Evolutionary conservation across 2,113 vertebrate genomes (phyloP).

Genomic region (Xiphophorus maculatus): DNA sequence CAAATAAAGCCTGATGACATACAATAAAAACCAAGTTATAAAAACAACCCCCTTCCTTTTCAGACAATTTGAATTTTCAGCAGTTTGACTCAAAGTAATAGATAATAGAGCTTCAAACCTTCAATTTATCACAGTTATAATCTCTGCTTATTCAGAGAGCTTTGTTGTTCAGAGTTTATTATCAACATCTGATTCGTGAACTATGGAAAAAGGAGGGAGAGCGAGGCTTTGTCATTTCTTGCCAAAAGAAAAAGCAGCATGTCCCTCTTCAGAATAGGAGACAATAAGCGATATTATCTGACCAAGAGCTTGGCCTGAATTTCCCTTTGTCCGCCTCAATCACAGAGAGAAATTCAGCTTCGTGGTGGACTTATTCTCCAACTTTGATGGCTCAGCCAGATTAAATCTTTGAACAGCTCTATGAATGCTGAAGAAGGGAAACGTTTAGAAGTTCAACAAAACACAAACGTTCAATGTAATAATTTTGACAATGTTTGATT

Average conservation of each 20-base stretch:
- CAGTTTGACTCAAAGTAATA: not conserved
- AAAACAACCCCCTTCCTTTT: not conserved
- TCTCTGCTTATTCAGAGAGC: slow-evolving; percentile 3
- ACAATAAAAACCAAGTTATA: not conserved
- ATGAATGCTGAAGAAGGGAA: slow-evolving; percentile 42
- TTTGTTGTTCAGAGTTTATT: slow-evolving; percentile 38
- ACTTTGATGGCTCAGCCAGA: slow-evolving; percentile 53
- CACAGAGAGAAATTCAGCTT: slow-evolving; percentile 32
- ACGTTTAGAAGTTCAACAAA: slow-evolving; percentile 3
- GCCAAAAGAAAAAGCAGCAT: slow-evolving; percentile 17
- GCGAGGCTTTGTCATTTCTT: slow-evolving; percentile 27
- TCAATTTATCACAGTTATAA: not conserved
- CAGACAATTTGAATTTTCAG: not conserved
- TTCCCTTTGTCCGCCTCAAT: slow-evolving; percentile 32
- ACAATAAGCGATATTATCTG: slow-evolving; percentile 57
- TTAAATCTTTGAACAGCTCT: slow-evolving; percentile 44
- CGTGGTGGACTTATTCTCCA: slow-evolving; percentile 25
- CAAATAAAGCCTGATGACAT: not conserved
- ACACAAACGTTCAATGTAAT: not conserved
- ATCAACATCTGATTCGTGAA: slow-evolving; percentile 17
- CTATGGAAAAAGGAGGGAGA: not conserved
- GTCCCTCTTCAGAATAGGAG: slow-evolving; percentile 36
- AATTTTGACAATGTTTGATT: not conserved
- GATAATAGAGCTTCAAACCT: not conserved
- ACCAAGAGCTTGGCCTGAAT: slow-evolving; percentile 53